A percentile compares a stretch with the other conserved stretches of the same genome.
These are phyloP conservation scores for Piliocolobus tephrosceles DNA, from an alignment of 2,113 vertebrate genomes.

Conservation along the genomic window DNA sequence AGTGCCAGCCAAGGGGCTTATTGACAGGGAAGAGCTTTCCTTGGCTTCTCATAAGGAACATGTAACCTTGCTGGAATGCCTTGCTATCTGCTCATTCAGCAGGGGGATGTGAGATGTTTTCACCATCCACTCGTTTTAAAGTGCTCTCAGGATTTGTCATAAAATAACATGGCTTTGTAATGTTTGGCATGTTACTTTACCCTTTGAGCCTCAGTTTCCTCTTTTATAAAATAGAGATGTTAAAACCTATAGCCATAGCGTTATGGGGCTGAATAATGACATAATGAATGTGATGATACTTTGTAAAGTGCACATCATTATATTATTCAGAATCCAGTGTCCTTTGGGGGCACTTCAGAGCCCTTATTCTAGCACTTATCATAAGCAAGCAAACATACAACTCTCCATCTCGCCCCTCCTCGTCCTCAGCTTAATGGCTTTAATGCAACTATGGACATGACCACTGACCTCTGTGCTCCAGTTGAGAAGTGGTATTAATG, in stretches of 20 bases:
- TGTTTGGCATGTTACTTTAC: background rate
- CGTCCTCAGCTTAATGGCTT: conserved; percentile 57
- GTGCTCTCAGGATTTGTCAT: background rate
- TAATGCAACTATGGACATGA: conserved; percentile 59
- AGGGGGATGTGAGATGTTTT: background rate
- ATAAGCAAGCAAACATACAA: conserved; percentile 8
- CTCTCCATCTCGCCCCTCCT: background rate
- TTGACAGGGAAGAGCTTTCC: background rate
- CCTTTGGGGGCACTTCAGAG: conserved; percentile 48
- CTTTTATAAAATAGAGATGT: background rate
- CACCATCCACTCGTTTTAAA: background rate
- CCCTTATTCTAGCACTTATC: conserved; percentile 7
- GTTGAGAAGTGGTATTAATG: background rate
- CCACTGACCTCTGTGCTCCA: conserved; percentile 37
- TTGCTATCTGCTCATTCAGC: background rate
- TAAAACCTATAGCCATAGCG: background rate
- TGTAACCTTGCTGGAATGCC: background rate
- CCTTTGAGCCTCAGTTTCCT: conserved; percentile 65
- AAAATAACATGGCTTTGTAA: background rate
- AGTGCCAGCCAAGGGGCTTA: background rate
- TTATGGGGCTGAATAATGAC: conserved; percentile 50
- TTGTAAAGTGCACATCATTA: conserved; percentile 30
- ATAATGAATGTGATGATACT: conserved; percentile 46
- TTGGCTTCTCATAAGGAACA: background rate
- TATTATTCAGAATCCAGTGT: conserved; percentile 48